A percentile compares a stretch with the other conserved stretches of the same genome.
Evolutionary conservation across 2,888 invertebrate genomes (phyloP).

Genomic region (Drosophila formosana): DNA sequence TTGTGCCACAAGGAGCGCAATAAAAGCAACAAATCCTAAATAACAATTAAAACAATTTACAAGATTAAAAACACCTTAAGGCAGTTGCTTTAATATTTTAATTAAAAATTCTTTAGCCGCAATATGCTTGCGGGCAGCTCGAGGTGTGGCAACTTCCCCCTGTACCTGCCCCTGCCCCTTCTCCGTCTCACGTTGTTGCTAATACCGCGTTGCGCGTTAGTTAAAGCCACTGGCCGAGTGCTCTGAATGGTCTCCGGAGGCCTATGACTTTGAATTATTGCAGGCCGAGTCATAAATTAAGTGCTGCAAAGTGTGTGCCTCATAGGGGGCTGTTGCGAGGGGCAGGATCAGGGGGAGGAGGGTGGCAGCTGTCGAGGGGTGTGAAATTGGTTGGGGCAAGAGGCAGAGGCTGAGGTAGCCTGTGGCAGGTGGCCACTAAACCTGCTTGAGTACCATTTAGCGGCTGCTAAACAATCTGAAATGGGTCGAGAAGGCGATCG

Average conservation of each 20-base stretch:
- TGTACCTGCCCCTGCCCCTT: background rate
- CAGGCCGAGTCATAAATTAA: slow-evolving; percentile 78
- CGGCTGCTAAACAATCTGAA: slow-evolving; percentile 44
- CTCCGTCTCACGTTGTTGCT: slow-evolving; percentile 3
- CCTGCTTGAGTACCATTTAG: slow-evolving; percentile 47
- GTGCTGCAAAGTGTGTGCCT: slow-evolving; percentile 53
- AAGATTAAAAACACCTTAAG: slow-evolving; percentile 81
- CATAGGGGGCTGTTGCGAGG: slow-evolving; percentile 7
- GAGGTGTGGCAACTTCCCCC: slow-evolving; percentile 15
- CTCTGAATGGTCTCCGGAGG: slow-evolving; percentile 76
- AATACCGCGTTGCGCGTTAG: slow-evolving; percentile 25
- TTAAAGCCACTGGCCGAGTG: slow-evolving; percentile 51
- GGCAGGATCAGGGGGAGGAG: background rate
- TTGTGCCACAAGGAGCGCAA: slow-evolving; percentile 48
- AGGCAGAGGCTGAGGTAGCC: slow-evolving; percentile 1
- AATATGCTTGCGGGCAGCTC: slow-evolving; percentile 47
- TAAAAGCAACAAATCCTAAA: slow-evolving; percentile 73
- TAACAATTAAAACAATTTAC: slow-evolving; percentile 80
- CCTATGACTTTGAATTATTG: slow-evolving; percentile 82
- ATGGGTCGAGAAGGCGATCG: slow-evolving; percentile 12
- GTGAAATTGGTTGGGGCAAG: background rate
- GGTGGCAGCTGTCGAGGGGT: no score
- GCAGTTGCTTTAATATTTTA: slow-evolving; percentile 78
- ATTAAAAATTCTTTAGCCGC: slow-evolving; percentile 76
- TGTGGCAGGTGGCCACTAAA: slow-evolving; percentile 17